Percentiles rank a stretch among this genome's conserved stretches.
Conservation (phyloP, 2,888 invertebrate genomes). For the Rutpela maculata region DNA sequence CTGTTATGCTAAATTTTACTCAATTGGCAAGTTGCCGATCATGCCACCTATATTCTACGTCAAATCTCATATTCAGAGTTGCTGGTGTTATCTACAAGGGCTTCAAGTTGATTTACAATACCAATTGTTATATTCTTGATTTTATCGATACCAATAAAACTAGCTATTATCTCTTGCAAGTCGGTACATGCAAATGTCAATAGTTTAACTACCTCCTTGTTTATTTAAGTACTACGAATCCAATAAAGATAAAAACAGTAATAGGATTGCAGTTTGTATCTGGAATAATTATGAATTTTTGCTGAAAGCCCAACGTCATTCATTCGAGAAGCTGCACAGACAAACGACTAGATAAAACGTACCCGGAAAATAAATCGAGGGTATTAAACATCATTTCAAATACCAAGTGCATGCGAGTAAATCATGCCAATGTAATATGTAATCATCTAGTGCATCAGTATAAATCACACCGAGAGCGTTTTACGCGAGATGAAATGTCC, state of each 20-base stretch:
- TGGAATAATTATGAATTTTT: not conserved
- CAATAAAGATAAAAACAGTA: too few relatives aligned
- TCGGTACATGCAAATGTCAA: too few relatives aligned
- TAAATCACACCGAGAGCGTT: constrained; percentile 10
- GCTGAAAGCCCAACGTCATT: not conserved
- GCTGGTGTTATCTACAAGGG: too few relatives aligned
- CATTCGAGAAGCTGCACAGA: not conserved
- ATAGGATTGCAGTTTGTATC: not conserved
- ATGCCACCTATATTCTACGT: too few relatives aligned
- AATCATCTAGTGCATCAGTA: constrained; percentile 21
- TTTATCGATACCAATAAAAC: too few relatives aligned
- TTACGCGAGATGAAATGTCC: constrained; percentile 18
- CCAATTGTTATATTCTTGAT: too few relatives aligned
- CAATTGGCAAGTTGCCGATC: too few relatives aligned
- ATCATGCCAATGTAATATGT: constrained; percentile 18
- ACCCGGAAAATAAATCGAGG: constrained; percentile 7
- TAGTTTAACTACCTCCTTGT: too few relatives aligned
- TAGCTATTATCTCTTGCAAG: too few relatives aligned
- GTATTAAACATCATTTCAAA: constrained; percentile 17
- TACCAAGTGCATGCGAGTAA: constrained; percentile 11
- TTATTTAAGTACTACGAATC: not conserved
- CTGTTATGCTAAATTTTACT: too few relatives aligned
- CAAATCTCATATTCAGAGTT: too few relatives aligned
- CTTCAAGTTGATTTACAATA: too few relatives aligned
- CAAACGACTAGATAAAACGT: not conserved